phyloP scores from a whole-genome alignment of 2,888 invertebrate species.

The Acronicta leporina region DNA sequence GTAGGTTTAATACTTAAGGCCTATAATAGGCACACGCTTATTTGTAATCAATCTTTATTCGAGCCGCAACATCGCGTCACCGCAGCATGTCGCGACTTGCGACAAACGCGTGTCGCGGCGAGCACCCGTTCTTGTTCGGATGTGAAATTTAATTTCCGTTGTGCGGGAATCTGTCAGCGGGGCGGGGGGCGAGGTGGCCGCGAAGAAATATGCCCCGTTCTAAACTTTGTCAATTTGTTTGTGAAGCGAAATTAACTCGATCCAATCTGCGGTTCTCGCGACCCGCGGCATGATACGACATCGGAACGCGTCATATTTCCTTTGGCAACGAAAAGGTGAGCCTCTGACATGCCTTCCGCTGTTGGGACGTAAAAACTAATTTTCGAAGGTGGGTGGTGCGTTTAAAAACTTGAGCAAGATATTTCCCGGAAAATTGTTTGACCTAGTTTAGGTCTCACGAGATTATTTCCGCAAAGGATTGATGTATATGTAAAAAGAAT shows the following conservation, averaged over 20 bases:
- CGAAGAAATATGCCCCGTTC: slow-evolving; percentile 88
- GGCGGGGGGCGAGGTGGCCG: slow-evolving; percentile 67
- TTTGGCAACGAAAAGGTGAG: slow-evolving; percentile 69
- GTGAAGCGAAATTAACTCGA: slow-evolving; percentile 89
- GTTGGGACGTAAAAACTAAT: slow-evolving; percentile 33
- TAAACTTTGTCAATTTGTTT: slow-evolving; percentile 90
- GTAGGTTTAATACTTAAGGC: background rate
- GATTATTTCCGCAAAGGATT: slow-evolving; percentile 1
- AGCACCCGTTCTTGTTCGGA: slow-evolving; percentile 86
- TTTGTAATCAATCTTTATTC: slow-evolving; percentile 73
- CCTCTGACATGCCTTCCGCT: slow-evolving; percentile 54
- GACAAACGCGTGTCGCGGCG: slow-evolving; percentile 82
- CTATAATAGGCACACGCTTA: slow-evolving; percentile 26
- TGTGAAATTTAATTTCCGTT: slow-evolving; percentile 89
- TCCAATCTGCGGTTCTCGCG: slow-evolving; percentile 84
- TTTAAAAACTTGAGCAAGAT: slow-evolving; percentile 17
- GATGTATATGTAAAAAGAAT: background rate
- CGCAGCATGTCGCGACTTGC: slow-evolving; percentile 63
- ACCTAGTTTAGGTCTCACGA: slow-evolving; percentile 1
- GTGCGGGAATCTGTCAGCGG: slow-evolving; percentile 84
- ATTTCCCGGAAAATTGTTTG: slow-evolving; percentile 21
- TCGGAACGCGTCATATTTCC: slow-evolving; percentile 77
- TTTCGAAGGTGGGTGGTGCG: slow-evolving; percentile 17
- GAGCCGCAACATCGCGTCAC: slow-evolving; percentile 59
- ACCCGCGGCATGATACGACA: slow-evolving; percentile 77